These are phyloP conservation scores for Propithecus coquereli DNA, from an alignment of 2,113 vertebrate species.

Conservation along the genomic window DNA sequence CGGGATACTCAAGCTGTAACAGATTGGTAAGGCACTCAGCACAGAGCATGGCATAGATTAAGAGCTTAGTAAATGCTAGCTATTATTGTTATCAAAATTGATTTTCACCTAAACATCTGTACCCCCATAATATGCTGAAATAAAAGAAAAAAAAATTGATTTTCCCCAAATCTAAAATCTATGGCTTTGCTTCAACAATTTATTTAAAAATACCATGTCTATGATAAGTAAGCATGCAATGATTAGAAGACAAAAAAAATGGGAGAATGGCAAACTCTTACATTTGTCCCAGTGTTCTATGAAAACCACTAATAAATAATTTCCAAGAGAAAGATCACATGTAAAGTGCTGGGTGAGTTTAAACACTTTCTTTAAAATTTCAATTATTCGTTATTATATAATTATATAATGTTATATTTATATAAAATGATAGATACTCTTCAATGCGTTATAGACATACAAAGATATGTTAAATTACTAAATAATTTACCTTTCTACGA, in stretches of 20 bases:
- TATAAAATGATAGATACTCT: fast-evolving
- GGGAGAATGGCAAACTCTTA: background rate
- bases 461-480: background rate
- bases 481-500: conserved; percentile 95
- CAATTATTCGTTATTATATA: fast-evolving
- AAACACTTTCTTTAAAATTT: background rate
- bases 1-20: background rate
- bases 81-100: fast-evolving
- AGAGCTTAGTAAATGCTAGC: fast-evolving
- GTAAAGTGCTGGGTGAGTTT: background rate
- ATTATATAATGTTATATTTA: fast-evolving
- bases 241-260: background rate
- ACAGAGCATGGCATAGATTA: fast-evolving
- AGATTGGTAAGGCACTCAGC: fast-evolving
- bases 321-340: background rate
- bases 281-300: background rate
- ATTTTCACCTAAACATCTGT: no score
- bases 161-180: background rate
- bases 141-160: no score
- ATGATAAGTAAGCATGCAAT: background rate
- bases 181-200: background rate
- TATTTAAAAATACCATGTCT: background rate
- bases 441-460: background rate
- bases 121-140: no score
- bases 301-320: background rate